Evolutionary conservation across 2,888 invertebrate genomes (phyloP), one percentile per base, ranked within the genome.

Genomic region (Clivina fossor): DNA sequence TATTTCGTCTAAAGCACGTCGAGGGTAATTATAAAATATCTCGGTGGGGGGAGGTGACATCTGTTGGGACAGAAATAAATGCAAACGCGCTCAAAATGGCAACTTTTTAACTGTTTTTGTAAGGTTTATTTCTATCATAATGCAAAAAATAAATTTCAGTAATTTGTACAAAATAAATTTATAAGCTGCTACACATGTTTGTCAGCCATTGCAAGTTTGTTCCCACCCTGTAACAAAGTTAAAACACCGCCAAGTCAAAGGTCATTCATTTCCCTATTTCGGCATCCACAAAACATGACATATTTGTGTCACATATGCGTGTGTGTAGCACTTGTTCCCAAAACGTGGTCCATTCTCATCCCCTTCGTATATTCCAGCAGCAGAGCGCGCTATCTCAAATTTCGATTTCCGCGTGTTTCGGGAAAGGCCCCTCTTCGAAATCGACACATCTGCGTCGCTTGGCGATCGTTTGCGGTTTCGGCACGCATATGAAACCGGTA

Each of bases 1-100:
- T 56, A 60, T 58, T 59, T 60, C 47, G 50, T 51, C 57, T 58
- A 53, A 44, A 44, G 16, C 38, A 32, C 20, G 37, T 26, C 11
- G 32, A 16, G 15, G 20, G 43, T 53, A 55, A 49, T 55, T 50
- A 28, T 33, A 16, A 40, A 13, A 47, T 24, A 32, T 22, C 18
- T 15, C 24, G 16, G 8, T 13, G 22, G 2, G 22, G 22, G 22
- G n/a, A n/a, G n/a, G 47, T 22, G 40, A 30, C 55, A 38, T 47
- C 38, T 28, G 38, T n/a, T n/a, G n/a, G n/a, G n/a, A 22, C 28
- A 37, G 37, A 43, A 46, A 44, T 44, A 26, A 48, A 48, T 24
- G 18, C 24, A 11, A 38, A 28, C 20, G 24, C 41, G 9, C 5
- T 9, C 26, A 9, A 7, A 7, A 24, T 9, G 13, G 32, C n/a